Conservation (phyloP, 2,888 invertebrate genomes). For the Lepidochrysops patricia region DNA sequence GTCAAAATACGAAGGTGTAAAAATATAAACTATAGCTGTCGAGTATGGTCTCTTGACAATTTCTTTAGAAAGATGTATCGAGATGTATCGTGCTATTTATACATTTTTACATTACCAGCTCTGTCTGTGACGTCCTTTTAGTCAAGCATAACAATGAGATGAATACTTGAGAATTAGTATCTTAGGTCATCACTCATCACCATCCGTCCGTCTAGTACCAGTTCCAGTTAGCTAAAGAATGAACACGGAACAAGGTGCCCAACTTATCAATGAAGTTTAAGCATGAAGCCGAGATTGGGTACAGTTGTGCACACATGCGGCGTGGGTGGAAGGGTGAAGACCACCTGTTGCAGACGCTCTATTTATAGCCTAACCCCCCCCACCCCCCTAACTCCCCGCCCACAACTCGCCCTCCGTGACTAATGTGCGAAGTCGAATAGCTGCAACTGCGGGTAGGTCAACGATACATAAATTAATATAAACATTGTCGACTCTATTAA, state of each 20-base stretch:
- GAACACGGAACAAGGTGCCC: not conserved
- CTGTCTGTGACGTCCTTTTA: too few relatives aligned
- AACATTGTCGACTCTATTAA: slow-evolving; percentile 1
- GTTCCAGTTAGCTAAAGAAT: too few relatives aligned
- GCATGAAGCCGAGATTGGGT: slow-evolving; percentile 19
- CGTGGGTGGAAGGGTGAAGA: slow-evolving; percentile 38
- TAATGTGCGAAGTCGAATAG: slow-evolving; percentile 51
- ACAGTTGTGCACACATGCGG: slow-evolving; percentile 21
- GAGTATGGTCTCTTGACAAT: too few relatives aligned
- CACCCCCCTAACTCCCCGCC: slow-evolving; percentile 30
- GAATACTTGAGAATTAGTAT: too few relatives aligned
- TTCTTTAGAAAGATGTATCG: too few relatives aligned
- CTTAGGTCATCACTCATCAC: too few relatives aligned
- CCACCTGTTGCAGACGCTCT: slow-evolving; percentile 63
- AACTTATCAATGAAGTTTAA: not conserved
- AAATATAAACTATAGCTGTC: too few relatives aligned
- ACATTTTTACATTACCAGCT: too few relatives aligned
- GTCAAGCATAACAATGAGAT: too few relatives aligned
- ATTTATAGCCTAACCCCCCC: slow-evolving; percentile 49
- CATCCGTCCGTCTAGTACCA: too few relatives aligned
- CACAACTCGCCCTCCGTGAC: slow-evolving; percentile 63
- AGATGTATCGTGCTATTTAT: too few relatives aligned
- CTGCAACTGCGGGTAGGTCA: slow-evolving; percentile 22
- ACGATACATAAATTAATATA: slow-evolving; percentile 6
- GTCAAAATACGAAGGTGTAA: too few relatives aligned